Base-by-base conservation (phyloP, 2,888 invertebrate species). In the Lepetodrilus schrolli region DNA sequence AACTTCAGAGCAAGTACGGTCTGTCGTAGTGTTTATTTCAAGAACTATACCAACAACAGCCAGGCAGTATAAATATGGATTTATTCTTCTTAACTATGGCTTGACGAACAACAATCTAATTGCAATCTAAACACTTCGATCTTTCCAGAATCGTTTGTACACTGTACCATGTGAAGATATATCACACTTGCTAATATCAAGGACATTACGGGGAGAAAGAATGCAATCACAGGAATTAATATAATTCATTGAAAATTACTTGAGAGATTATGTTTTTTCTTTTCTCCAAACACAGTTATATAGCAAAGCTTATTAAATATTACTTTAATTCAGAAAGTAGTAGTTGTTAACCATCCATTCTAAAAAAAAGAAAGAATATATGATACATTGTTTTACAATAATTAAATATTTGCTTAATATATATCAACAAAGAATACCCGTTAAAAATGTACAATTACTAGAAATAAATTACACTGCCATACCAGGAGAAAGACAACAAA, bases 361-460 rank as follows among this genome's bases (percentile, higher is more conserved):
- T n/a, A n/a, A n/a, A n/a, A n/a, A n/a, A n/a, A n/a, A n/a, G n/a
- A n/a, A n/a, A n/a, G n/a, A n/a, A n/a, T n/a, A n/a, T n/a, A n/a
- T n/a, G n/a, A n/a, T n/a, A n/a, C n/a, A n/a, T n/a, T n/a, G n/a
- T n/a, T n/a, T n/a, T n/a, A n/a, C n/a, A n/a, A n/a, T n/a, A n/a
- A n/a, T n/a, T n/a, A n/a, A n/a, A n/a, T n/a, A n/a, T n/a, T n/a
- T n/a, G n/a, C n/a, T n/a, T n/a, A n/a, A n/a, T 58, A 30, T 17
- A 58, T 58, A 58, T 58, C 17, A 58, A 58, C 34, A 58, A 23
- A 58, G 26, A 30, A 58, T 58, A 58, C 58, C 58, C 58, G 58
- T 58, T 58, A 30, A n/a, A 34, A 58, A 58, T 58, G 34, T 30
- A 58, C 26, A 58, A 58, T 58, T 43, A 58, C 58, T 30, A 30